Conservation (phyloP, 2,888 invertebrate species). For the Chalcosyrphus nemorum region DNA sequence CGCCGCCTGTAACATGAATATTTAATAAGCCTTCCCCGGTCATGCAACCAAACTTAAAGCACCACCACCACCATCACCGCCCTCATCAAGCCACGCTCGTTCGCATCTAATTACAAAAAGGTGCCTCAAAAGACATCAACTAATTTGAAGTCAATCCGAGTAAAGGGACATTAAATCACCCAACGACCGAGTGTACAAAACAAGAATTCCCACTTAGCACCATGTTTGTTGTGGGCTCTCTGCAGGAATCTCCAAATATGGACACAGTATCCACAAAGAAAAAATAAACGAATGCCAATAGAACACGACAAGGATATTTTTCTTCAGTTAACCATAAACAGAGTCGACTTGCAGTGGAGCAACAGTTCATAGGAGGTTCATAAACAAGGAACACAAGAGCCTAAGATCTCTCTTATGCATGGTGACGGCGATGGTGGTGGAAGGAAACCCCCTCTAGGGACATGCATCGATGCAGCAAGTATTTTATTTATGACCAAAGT, state of each 20-base stretch:
- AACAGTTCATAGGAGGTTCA: slow-evolving; percentile 36
- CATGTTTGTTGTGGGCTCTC: slow-evolving; percentile 34
- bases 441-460: slow-evolving; percentile 54
- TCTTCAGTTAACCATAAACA: slow-evolving; percentile 63
- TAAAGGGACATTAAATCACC: slow-evolving; percentile 70
- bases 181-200: slow-evolving; percentile 46
- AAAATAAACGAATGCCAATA: slow-evolving; percentile 47
- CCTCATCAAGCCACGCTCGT: slow-evolving; percentile 17
- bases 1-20: slow-evolving; percentile 59
- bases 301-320: slow-evolving; percentile 72
- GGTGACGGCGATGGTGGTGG: not conserved
- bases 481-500: slow-evolving; percentile 81
- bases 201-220: slow-evolving; percentile 69
- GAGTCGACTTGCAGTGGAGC: slow-evolving; percentile 22
- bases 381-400: slow-evolving; percentile 41
- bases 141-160: slow-evolving; percentile 69
- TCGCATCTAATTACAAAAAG: slow-evolving; percentile 52
- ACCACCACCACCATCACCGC: too few species aligned
- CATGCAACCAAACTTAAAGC: too few species aligned
- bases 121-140: slow-evolving; percentile 57
- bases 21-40: slow-evolving; percentile 30
- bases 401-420: too few species aligned
- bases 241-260: slow-evolving; percentile 69
- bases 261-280: not conserved
- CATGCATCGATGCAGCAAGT: slow-evolving; percentile 50